Evolutionary conservation across 2,888 invertebrate genomes (phyloP).

Genomic region (Sturmia bella): DNA sequence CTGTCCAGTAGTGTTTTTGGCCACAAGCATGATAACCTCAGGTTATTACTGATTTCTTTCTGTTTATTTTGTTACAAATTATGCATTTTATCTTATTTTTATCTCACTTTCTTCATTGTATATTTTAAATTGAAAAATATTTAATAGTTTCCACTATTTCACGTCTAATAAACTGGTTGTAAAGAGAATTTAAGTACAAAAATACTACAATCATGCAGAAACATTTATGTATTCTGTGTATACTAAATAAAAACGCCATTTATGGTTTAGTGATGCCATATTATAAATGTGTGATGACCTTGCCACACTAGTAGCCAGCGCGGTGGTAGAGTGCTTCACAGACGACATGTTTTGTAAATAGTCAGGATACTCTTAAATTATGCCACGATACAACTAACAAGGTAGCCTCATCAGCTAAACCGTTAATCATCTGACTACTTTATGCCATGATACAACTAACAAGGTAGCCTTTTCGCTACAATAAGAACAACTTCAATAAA

Average conservation of each 20-base stretch:
- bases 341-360: too few relatives aligned
- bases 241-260: slow-evolving; percentile 61
- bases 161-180: slow-evolving; percentile 20
- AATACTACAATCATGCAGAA: slow-evolving; percentile 15
- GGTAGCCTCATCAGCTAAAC: too few relatives aligned
- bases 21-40: slow-evolving; percentile 41
- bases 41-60: too few relatives aligned
- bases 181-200: slow-evolving; percentile 2
- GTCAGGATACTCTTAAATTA: too few relatives aligned
- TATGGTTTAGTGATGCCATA: slow-evolving; percentile 12
- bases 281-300: too few relatives aligned
- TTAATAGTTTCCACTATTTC: slow-evolving; percentile 19
- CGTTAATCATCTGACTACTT: too few relatives aligned
- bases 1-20: slow-evolving; percentile 22
- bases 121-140: not conserved
- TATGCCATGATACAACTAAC: too few relatives aligned
- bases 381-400: too few relatives aligned
- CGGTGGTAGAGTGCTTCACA: too few relatives aligned
- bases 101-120: not conserved
- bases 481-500: too few relatives aligned
- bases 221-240: slow-evolving; percentile 55
- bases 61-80: not conserved
- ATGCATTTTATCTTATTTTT: not conserved
- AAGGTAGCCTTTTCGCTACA: too few relatives aligned
- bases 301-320: too few relatives aligned